These are phyloP conservation scores for Drosophila suzukii DNA, from an alignment of 1,140 invertebrate genomes.

Conservation along the genomic window DNA sequence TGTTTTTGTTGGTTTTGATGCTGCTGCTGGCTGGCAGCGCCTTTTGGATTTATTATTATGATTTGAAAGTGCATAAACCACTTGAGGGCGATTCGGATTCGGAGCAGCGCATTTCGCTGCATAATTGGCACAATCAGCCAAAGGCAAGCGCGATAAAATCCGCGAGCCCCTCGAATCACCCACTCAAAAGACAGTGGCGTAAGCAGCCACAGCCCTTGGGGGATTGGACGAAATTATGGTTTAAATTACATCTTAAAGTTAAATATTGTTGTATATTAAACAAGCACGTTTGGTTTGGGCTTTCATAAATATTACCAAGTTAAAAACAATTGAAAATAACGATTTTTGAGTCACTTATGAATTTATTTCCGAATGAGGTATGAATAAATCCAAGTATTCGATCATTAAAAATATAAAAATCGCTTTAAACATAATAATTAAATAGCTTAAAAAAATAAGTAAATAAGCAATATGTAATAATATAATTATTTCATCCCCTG, in stretches of 20 bases:
- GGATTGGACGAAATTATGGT: too few species aligned
- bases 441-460: too few species aligned
- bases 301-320: not conserved
- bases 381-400: too few species aligned
- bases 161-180: slow-evolving; percentile 23
- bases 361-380: too few species aligned
- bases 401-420: too few species aligned
- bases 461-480: not conserved
- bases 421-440: too few species aligned
- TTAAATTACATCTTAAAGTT: too few species aligned
- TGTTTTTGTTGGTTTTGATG: slow-evolving; percentile 7
- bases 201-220: not conserved
- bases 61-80: slow-evolving; percentile 81
- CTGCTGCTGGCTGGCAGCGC: slow-evolving; percentile 43
- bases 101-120: slow-evolving; percentile 68
- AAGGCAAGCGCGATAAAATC: slow-evolving; percentile 73
- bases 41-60: slow-evolving; percentile 80
- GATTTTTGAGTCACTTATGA: too few species aligned
- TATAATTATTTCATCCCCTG: not conserved
- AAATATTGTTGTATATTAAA: too few species aligned
- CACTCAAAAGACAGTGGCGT: slow-evolving; percentile 18
- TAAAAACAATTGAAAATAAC: not conserved
- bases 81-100: slow-evolving; percentile 70
- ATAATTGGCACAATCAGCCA: slow-evolving; percentile 81
- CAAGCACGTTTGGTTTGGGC: too few species aligned